Conservation (phyloP, 2,797 vertebrate genomes). For the Urosaurus nigricauda region DNA sequence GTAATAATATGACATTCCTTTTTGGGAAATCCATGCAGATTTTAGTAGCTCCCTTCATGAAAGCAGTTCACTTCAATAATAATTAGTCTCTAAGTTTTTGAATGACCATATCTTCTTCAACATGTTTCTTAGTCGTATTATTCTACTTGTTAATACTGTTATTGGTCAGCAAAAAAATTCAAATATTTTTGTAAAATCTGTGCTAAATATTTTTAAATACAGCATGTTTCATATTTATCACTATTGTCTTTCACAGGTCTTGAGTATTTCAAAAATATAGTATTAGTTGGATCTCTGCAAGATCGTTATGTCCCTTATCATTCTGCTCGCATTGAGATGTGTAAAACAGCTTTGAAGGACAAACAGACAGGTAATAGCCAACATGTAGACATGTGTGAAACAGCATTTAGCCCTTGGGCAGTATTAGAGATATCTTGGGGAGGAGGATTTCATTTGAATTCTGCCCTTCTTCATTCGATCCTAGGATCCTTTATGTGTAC, state of each 20-base stretch:
- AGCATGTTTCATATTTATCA: background rate
- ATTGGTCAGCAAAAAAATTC: background rate
- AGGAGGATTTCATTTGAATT: too few relatives aligned
- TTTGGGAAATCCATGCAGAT: background rate
- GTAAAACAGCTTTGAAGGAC: constrained; percentile 99
- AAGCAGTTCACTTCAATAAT: background rate
- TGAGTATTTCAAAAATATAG: constrained; percentile 97
- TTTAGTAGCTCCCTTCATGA: background rate
- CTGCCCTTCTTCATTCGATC: background rate
- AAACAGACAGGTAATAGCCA: constrained; percentile 92
- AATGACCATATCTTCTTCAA: too few relatives aligned
- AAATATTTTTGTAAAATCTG: constrained; percentile 14
- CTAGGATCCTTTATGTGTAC: background rate
- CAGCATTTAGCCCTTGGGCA: background rate
- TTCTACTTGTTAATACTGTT: background rate
- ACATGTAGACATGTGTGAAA: background rate
- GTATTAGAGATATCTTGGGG: background rate
- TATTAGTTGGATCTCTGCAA: constrained; percentile 96
- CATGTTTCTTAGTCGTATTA: background rate
- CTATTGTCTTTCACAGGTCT: constrained; percentile 83
- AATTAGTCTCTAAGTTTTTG: background rate
- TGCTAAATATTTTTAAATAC: background rate
- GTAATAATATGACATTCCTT: background rate
- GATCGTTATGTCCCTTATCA: constrained; percentile 99
- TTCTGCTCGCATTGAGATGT: constrained; percentile 99